Evolutionary conservation across 2,888 invertebrate genomes (phyloP).

Genomic region (Clunio marinus): DNA sequence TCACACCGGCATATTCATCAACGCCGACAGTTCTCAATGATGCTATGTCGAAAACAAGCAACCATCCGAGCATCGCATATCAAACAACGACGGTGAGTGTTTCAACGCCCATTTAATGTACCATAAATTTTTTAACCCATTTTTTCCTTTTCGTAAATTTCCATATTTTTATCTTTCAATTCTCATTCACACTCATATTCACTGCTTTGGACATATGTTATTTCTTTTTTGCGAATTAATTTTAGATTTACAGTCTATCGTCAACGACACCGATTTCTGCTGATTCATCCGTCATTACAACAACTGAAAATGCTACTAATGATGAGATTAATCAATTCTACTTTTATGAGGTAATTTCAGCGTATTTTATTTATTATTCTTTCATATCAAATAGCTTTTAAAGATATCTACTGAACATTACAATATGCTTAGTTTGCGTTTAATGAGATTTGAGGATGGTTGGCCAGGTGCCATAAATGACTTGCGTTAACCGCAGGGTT

Average conservation of each 20-base stretch:
- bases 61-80: slow-evolving; percentile 7
- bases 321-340: slow-evolving; percentile 34
- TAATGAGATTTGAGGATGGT: no score
- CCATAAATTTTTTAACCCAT: neutral
- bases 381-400: no score
- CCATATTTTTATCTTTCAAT: neutral
- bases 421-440: no score
- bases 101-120: neutral
- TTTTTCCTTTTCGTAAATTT: neutral
- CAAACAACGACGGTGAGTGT: neutral
- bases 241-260: slow-evolving; percentile 14
- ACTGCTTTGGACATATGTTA: neutral
- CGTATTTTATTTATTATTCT: no score
- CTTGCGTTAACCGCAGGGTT: no score
- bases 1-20: neutral
- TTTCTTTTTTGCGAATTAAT: neutral
- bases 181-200: neutral
- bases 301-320: neutral
- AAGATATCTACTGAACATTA: no score
- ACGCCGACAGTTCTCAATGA: neutral
- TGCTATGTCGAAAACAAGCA: neutral
- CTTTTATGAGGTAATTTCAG: slow-evolving; percentile 32
- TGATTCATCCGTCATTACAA: neutral
- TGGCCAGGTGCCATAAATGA: no score
- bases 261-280: neutral